phyloP scores from a whole-genome alignment of 1,140 invertebrate species.

The Ectropis grisescens region DNA sequence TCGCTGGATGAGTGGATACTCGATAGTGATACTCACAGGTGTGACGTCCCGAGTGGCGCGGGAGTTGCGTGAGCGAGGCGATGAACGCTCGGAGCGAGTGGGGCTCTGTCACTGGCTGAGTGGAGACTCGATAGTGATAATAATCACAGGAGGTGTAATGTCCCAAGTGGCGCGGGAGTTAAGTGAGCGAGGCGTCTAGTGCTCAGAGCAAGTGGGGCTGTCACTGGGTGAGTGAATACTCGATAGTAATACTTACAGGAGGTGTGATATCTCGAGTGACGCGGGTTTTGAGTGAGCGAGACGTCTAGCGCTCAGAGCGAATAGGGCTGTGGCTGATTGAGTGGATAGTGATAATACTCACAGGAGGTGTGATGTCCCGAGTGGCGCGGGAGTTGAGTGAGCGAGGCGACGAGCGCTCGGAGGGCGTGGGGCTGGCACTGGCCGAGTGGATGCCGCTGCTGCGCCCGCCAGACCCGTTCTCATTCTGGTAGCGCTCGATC shows the following conservation, averaged over 20 bases:
- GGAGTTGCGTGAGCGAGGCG: conserved; percentile 38
- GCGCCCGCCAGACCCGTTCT: conserved; percentile 55
- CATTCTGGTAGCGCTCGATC: conserved; percentile 63
- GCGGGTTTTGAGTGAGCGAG: too few species aligned
- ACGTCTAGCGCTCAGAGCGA: too few species aligned
- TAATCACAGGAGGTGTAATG: too few species aligned
- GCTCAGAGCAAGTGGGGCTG: conserved; percentile 53
- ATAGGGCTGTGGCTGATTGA: too few species aligned
- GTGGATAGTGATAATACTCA: too few species aligned
- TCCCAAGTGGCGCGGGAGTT: too few species aligned
- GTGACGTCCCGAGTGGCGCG: conserved; percentile 36
- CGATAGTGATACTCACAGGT: conserved; percentile 41
- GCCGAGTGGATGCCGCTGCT: conserved; percentile 68
- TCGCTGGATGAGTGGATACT: too few species aligned
- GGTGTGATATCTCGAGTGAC: too few species aligned
- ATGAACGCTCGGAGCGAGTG: conserved; percentile 45
- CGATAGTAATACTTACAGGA: too few species aligned
- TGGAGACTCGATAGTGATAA: too few species aligned
- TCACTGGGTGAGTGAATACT: too few species aligned
- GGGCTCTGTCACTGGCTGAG: conserved; percentile 62
- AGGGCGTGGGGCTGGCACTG: conserved; percentile 59
- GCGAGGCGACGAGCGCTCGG: conserved; percentile 42
- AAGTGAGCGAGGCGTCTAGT: too few species aligned
- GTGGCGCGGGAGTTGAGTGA: conserved; percentile 34
- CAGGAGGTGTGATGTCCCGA: conserved; percentile 43